Percentiles rank a stretch among this genome's conserved stretches.
These are phyloP conservation scores for Macroteleia sp. DNA, from an alignment of 2,888 invertebrate species.

Conservation along the genomic window DNA sequence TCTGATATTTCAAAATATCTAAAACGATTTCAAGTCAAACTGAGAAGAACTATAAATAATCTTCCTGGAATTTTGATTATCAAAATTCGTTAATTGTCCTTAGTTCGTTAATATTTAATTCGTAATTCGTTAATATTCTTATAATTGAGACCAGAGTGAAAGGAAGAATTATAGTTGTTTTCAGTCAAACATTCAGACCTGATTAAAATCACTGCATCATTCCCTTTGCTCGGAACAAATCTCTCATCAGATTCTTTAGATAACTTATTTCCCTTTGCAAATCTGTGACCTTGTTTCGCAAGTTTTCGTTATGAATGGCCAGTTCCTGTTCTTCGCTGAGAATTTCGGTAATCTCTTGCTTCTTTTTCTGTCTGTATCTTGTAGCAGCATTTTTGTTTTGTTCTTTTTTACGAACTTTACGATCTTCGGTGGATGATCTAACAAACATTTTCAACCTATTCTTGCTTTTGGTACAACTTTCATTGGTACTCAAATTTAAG, in stretches of 20 bases:
- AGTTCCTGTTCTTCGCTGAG: conserved; percentile 90
- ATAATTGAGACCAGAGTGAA: too few relatives aligned
- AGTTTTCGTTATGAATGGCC: conserved; percentile 87
- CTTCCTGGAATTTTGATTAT: too few relatives aligned
- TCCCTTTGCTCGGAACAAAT: conserved; percentile 92
- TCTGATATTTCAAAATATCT: too few relatives aligned
- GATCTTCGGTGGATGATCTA: conserved; percentile 88
- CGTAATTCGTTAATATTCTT: too few relatives aligned
- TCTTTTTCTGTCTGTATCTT: conserved; percentile 95
- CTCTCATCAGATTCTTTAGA: conserved; percentile 94
- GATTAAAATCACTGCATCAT: conserved; percentile 86
- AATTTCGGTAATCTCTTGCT: conserved; percentile 92
- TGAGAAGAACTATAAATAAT: too few relatives aligned
- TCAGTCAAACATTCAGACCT: too few relatives aligned
- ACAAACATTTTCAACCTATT: conserved; percentile 87
- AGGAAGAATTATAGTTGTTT: too few relatives aligned
- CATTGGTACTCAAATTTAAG: not conserved
- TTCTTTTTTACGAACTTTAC: conserved; percentile 94
- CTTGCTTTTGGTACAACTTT: conserved; percentile 1
- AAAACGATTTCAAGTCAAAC: too few relatives aligned
- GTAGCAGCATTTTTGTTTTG: conserved; percentile 97
- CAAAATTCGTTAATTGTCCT: too few relatives aligned
- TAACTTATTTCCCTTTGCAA: conserved; percentile 93
- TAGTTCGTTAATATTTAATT: too few relatives aligned
- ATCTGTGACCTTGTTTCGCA: conserved; percentile 89